Evolutionary conservation across 2,113 vertebrate genomes (phyloP).

Genomic region (Suncus etruscus): DNA sequence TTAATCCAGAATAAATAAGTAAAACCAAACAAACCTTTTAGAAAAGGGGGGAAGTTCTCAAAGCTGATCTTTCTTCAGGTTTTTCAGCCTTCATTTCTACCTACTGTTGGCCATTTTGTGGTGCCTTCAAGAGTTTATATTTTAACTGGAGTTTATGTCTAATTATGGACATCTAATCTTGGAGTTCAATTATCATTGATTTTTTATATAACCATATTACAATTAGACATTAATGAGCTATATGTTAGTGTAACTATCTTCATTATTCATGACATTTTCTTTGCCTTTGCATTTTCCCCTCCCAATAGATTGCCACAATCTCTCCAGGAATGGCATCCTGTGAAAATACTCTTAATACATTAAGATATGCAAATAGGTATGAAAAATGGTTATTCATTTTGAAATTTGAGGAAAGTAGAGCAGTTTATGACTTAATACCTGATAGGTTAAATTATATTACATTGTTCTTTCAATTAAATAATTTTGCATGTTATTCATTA

Average conservation of each 20-base stretch:
- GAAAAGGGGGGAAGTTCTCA: not conserved
- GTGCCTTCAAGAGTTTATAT: constrained; percentile 38
- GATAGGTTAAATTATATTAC: not conserved
- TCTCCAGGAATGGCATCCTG: constrained; percentile 99
- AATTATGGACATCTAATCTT: not conserved
- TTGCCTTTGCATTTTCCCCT: constrained; percentile 43
- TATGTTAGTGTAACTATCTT: constrained; percentile 31
- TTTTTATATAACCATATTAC: constrained; percentile 37
- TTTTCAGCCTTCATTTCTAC: constrained; percentile 8
- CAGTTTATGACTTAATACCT: constrained; percentile 22
- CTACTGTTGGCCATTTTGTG: constrained; percentile 48
- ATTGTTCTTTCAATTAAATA: constrained; percentile 33
- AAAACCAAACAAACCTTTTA: not conserved
- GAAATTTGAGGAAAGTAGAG: constrained; percentile 41
- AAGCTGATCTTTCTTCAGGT: not conserved
- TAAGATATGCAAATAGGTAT: constrained; percentile 99
- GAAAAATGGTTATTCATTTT: constrained; percentile 64
- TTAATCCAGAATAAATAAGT: not conserved
- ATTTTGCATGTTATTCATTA: not conserved
- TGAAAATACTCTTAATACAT: constrained; percentile 98
- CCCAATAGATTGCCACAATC: constrained; percentile 96
- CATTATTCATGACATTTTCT: constrained; percentile 59
- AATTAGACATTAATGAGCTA: constrained; percentile 17
- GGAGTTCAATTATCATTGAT: no score
- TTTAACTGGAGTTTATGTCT: constrained; percentile 29